Evolutionary conservation across 2,888 invertebrate species (phyloP), one percentile per base, ranked within the genome.

Genomic region (Syritta pipiens): DNA sequence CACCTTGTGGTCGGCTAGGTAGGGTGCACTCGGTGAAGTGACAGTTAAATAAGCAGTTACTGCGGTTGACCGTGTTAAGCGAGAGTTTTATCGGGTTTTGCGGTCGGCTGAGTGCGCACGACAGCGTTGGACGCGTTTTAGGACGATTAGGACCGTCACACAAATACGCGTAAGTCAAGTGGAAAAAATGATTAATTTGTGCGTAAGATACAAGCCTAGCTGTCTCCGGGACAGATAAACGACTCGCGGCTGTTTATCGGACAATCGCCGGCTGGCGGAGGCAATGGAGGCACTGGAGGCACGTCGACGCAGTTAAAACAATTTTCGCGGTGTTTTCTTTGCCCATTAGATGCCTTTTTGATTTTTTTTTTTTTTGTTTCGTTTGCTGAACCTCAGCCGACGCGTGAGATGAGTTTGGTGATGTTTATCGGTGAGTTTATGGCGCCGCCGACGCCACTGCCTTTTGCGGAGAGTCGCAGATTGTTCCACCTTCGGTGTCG

Each of bases 61-160:
- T 62, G 74, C 79, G 55, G 67, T 74, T 57, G 22, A 28, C 14
- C 55, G 79, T 79, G 79, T 74, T 74, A 77, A 79, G 60, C 57
- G 79, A 79, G 72, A 68, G 74, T 74, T 79, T 79, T 79, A 79
- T 79, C 79, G 60, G 17, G 30, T 79, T n/a, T 79, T 74, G 79
- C 74, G 79, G 79, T 79, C 74, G 74, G 74, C 30, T 79, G 79
- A 62, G 57, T 79, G 24, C 44, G 35, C 40, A 26, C 42, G 72
- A 65, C 17, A 17, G 6, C 12, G 12, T 19, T 12, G 55, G 19
- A 10, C 19, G 7, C 17, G 37, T n/a, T 22, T 57, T 22, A 10
- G 30, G 57, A 63, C 63, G 49, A 26, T 53, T 62, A 57, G 48
- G 62, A 30, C 62, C n/a, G 30, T 10, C 37, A 4, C 17, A 19